Evolutionary conservation across 35 echinoderm and acorn worm genomes (phyloP).

Genomic region (Lytechinus pictus): DNA sequence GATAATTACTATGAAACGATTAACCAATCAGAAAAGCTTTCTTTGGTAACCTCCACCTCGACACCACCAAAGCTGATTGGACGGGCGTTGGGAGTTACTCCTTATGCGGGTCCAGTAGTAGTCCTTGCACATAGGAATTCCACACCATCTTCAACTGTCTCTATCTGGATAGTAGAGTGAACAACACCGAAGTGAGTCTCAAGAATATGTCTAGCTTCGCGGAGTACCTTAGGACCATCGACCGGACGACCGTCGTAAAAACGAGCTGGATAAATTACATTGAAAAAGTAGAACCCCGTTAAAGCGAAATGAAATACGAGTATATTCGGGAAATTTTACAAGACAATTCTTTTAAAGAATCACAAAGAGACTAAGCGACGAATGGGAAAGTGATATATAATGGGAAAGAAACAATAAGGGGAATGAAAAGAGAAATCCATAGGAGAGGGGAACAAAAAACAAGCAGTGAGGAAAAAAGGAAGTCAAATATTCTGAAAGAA

Average conservation of each 20-base stretch:
- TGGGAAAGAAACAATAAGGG: no score
- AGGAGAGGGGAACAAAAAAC: no score
- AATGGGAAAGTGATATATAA: no score
- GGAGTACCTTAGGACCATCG: conserved; percentile 30
- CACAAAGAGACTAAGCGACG: no score
- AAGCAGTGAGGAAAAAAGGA: no score
- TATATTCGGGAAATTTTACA: not conserved
- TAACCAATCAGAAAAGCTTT: no score
- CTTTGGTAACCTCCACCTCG: no score
- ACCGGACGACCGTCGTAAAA: conserved; percentile 63
- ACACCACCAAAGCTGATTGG: not conserved
- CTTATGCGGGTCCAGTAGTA: conserved; percentile 2
- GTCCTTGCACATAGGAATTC: conserved; percentile 52
- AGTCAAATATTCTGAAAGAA: no score
- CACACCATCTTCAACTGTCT: conserved; percentile 49
- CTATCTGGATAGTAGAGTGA: conserved; percentile 51
- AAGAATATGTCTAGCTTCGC: conserved; percentile 55
- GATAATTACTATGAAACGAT: no score
- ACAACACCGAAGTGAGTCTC: conserved; percentile 59
- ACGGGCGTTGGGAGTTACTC: not conserved
- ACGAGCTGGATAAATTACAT: not conserved
- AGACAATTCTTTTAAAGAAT: not conserved
- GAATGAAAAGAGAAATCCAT: no score
- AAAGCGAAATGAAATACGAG: not conserved
- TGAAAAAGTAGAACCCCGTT: not conserved